Conservation (phyloP, 2,797 vertebrate species). For the Oreonectes daqikongensis region DNA sequence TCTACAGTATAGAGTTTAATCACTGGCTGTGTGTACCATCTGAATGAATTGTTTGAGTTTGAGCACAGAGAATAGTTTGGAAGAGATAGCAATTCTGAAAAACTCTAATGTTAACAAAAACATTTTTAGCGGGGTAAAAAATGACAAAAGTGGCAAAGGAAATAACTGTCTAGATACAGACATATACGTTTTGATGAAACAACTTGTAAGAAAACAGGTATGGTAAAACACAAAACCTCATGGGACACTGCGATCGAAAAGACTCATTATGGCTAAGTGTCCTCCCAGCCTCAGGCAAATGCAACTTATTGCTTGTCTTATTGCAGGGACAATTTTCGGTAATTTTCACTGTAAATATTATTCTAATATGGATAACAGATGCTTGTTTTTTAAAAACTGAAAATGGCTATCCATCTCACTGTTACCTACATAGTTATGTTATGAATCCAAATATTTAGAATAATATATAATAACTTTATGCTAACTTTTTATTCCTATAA, state of each 20-base stretch:
- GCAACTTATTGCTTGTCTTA: slow-evolving; percentile 68
- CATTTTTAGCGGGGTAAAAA: too few species aligned
- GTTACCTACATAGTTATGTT: not conserved
- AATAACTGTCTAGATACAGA: too few species aligned
- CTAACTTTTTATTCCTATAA: not conserved
- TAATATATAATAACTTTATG: not conserved
- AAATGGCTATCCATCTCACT: not conserved
- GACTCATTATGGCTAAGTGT: slow-evolving; percentile 56
- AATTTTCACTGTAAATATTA: slow-evolving; percentile 45
- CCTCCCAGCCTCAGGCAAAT: slow-evolving; percentile 67
- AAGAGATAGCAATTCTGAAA: too few species aligned
- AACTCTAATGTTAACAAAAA: too few species aligned
- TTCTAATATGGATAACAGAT: not conserved
- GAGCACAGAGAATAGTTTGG: too few species aligned
- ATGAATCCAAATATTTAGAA: not conserved
- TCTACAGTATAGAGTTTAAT: too few species aligned
- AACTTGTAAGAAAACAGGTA: too few species aligned
- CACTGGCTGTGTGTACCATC: too few species aligned
- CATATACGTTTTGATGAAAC: too few species aligned
- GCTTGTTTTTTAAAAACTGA: not conserved
- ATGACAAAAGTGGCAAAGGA: too few species aligned
- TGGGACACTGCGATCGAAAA: not conserved
- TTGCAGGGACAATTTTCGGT: too few species aligned
- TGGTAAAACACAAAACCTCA: not conserved
- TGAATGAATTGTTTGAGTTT: too few species aligned